Base-by-base conservation (phyloP, 2,797 vertebrate species). In the Forpus xanthops region DNA sequence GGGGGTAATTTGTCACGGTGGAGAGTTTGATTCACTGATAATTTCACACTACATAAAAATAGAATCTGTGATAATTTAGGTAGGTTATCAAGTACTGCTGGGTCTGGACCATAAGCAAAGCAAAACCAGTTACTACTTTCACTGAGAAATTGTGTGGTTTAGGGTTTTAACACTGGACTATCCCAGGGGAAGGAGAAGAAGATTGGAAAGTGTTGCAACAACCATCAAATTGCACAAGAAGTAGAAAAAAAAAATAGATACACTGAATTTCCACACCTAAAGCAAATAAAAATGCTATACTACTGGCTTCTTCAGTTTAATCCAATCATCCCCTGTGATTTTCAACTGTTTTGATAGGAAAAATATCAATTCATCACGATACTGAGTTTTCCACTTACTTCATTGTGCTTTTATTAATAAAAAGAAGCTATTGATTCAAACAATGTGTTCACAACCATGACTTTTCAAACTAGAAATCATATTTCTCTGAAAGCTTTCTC, bases 1-100 rank as follows among this genome's bases (percentile, higher is more conserved):
- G 75, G 21, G 73, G 77, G 75, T 83, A 92, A 81, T 66, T 52
- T 1, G 12, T 76, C 3, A 19, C 0, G 3, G 81, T 37, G 55
- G 50, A 37, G 65, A 30, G 52, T 60, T 96, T 87, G 72, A 87
- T 75, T 89, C 27, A 53, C 73, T 3, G 20, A 76, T 94, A 93
- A 94, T 77, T 87, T 96, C 95, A 94, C 89, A 91, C 89, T 78
- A 86, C 73, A 91, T 91, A 95, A 92, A 95, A 96, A 87, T 49
- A 0, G 19, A 93, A 88, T 71, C 53, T n/a, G 53, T 65, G 82
- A 64, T 92, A 94, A 94, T 84, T 93, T 91, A 92, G 76, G 45
- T 15, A 70, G 73, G 79, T 42, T 83, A 87, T 66, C 81, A 92
- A 87, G 58, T 14, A 62, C 75, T 84, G 90, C 94, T 89, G 82